Percentiles rank a stretch among this genome's conserved stretches.
Evolutionary conservation across 1,140 invertebrate species (phyloP).

Genomic region (Drosophila orosa): DNA sequence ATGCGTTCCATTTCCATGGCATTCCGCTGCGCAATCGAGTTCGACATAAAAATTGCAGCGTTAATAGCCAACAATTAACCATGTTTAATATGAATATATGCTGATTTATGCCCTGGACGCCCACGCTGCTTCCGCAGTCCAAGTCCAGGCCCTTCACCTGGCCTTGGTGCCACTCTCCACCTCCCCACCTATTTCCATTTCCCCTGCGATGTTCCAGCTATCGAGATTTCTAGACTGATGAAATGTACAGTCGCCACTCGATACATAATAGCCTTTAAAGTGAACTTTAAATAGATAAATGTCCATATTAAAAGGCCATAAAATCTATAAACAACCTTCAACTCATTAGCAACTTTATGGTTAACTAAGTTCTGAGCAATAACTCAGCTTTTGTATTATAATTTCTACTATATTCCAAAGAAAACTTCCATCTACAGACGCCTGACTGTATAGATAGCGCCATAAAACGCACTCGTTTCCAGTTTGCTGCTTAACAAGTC

Average conservation of each 20-base stretch:
- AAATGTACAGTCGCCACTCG: conserved; percentile 21
- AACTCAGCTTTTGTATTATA: too few relatives aligned
- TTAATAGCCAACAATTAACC: conserved; percentile 25
- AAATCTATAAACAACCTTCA: neutral
- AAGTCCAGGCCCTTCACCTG: conserved; percentile 47
- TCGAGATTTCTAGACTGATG: conserved; percentile 13
- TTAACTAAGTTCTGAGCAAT: neutral
- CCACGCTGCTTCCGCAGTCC: conserved; percentile 63
- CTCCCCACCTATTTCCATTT: conserved; percentile 8
- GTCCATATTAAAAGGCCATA: neutral
- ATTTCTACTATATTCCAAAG: neutral
- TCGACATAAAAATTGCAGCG: conserved; percentile 6
- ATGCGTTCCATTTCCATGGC: conserved; percentile 25
- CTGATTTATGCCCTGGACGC: conserved; percentile 47
- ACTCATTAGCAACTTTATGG: neutral
- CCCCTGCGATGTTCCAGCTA: neutral
- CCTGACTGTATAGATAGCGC: conserved; percentile 11
- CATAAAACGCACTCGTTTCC: conserved; percentile 46
- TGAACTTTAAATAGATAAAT: neutral
- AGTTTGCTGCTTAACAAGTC: conserved; percentile 37
- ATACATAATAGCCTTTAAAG: neutral
- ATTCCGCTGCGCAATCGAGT: conserved; percentile 19
- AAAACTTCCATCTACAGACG: neutral
- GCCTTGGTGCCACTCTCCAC: conserved; percentile 31
- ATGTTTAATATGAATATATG: conserved; percentile 38